Conservation (phyloP, 2,888 invertebrate species). For the Nymphalis urticae region DNA sequence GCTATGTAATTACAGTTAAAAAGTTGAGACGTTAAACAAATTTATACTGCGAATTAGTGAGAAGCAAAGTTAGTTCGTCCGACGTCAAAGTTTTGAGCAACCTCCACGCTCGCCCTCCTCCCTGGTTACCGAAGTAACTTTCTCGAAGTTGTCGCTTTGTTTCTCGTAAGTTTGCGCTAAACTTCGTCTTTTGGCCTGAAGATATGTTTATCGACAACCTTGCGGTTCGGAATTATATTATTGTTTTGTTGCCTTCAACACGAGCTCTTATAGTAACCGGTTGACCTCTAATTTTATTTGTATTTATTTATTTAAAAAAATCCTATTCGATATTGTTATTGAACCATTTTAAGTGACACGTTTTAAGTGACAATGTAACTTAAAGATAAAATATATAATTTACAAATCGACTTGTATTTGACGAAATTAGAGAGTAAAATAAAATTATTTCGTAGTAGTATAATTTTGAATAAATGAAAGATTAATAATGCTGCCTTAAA, state of each 20-base stretch:
- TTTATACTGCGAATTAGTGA: conserved; percentile 80
- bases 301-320: conserved; percentile 11
- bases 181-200: conserved; percentile 61
- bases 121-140: conserved; percentile 65
- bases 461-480: conserved; percentile 20
- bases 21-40: conserved; percentile 81
- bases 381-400: neutral
- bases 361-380: neutral
- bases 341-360: too few relatives aligned
- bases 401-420: neutral
- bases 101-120: conserved; percentile 53
- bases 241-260: conserved; percentile 28
- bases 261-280: conserved; percentile 21
- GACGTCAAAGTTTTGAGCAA: conserved; percentile 73
- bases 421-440: conserved; percentile 9
- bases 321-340: conserved; percentile 6
- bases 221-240: conserved; percentile 39
- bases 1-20: conserved; percentile 78
- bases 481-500: conserved; percentile 11
- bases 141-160: conserved; percentile 71
- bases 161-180: conserved; percentile 62
- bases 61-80: conserved; percentile 68
- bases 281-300: conserved; percentile 23
- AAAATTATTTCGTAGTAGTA: conserved; percentile 13
- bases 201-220: conserved; percentile 66